Evolutionary conservation across 2,797 vertebrate species (phyloP).

Genomic region (Muscicapa comitata): DNA sequence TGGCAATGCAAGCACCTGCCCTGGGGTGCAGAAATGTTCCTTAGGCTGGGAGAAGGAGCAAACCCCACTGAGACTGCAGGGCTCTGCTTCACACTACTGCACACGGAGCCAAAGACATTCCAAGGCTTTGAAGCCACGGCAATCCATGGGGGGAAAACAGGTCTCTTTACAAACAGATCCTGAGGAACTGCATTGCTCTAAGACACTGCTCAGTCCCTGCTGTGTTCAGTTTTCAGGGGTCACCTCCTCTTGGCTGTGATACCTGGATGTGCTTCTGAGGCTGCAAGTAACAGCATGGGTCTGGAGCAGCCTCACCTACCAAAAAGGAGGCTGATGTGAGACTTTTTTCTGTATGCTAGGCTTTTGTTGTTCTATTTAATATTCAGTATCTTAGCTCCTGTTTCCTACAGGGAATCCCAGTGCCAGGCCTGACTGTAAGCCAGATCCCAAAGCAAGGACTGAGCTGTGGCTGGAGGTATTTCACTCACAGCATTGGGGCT

Average conservation of each 20-base stretch:
- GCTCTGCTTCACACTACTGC: not conserved
- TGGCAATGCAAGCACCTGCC: not conserved
- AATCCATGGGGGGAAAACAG: not conserved
- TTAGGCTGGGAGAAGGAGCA: not conserved
- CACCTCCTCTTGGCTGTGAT: not conserved
- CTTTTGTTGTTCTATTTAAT: not conserved
- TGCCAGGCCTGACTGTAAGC: accelerated
- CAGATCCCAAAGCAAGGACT: not conserved
- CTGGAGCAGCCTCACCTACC: not conserved
- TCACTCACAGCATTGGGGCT: not conserved
- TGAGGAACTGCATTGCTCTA: not conserved
- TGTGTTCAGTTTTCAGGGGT: not conserved
- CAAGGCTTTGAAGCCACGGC: not conserved
- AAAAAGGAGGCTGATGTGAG: not conserved
- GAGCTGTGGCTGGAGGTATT: not conserved
- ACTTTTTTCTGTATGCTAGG: not conserved
- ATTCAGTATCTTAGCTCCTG: not conserved
- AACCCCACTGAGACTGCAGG: not conserved
- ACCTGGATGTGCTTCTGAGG: not conserved
- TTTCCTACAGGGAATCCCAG: not conserved
- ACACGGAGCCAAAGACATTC: not conserved
- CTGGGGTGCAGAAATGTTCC: not conserved
- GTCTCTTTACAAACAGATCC: not conserved
- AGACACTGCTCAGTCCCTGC: not conserved
- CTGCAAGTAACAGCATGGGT: not conserved